Conservation (phyloP, 1,140 invertebrate genomes). For the Drosophila suzukii region DNA sequence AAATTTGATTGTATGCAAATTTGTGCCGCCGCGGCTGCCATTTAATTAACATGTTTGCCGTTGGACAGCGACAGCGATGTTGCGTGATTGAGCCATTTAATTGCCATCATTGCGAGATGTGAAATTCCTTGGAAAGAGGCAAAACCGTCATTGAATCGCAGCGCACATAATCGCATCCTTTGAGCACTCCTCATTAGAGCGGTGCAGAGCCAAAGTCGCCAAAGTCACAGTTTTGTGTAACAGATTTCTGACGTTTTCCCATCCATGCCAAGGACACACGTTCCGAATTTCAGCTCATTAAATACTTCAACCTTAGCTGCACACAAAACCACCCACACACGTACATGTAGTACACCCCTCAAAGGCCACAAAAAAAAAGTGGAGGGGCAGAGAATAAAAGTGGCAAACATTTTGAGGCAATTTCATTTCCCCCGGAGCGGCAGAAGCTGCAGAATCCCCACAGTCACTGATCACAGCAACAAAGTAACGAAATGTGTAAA, state of each 20-base stretch:
- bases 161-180: constrained; percentile 19
- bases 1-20: constrained; percentile 62
- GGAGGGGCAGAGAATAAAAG: constrained; percentile 55
- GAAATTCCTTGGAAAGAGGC: constrained; percentile 3
- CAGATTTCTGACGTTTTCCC: constrained; percentile 39
- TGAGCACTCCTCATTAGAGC: constrained; percentile 41
- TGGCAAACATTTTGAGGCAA: constrained; percentile 78
- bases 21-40: constrained; percentile 19
- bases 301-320: constrained; percentile 73
- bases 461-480: constrained; percentile 74
- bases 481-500: constrained; percentile 51
- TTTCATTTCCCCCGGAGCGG: constrained; percentile 65
- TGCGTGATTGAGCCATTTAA: constrained; percentile 47
- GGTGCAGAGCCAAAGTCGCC: background rate
- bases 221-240: constrained; percentile 26
- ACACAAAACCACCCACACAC: constrained; percentile 42
- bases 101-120: constrained; percentile 10
- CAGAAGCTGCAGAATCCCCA: constrained; percentile 41
- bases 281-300: constrained; percentile 75
- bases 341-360: constrained; percentile 36
- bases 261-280: constrained; percentile 60
- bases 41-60: constrained; percentile 58
- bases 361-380: constrained; percentile 63
- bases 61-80: background rate
- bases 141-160: constrained; percentile 23